Conservation (phyloP, 2,888 invertebrate species). For the Lochmaea capreae region DNA sequence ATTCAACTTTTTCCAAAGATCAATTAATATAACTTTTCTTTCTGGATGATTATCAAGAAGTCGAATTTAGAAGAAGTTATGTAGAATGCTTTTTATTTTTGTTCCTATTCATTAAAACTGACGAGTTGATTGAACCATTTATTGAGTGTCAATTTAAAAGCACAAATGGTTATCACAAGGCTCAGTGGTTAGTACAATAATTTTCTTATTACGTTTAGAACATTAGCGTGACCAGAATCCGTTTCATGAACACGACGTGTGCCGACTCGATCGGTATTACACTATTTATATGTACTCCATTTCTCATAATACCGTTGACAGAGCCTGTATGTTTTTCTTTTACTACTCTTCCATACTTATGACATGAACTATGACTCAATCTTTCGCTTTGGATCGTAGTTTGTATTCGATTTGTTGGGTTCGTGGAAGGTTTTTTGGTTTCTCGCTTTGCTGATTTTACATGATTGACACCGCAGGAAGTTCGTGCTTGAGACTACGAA, state of each 20-base stretch:
- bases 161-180: no score
- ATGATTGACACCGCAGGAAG: conserved; percentile 25
- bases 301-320: conserved; percentile 17
- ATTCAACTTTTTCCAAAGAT: no score
- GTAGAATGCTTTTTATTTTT: no score
- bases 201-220: background rate
- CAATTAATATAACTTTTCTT: no score
- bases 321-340: conserved; percentile 13
- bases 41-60: no score
- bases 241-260: conserved; percentile 4
- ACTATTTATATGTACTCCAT: conserved; percentile 1
- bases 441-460: conserved; percentile 28
- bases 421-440: conserved; percentile 18
- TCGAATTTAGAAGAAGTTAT: no score
- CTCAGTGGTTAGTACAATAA: no score
- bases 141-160: no score
- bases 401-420: conserved; percentile 28
- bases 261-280: background rate
- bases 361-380: conserved; percentile 30
- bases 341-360: conserved; percentile 12
- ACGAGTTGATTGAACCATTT: no score
- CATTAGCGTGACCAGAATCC: background rate
- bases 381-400: conserved; percentile 18
- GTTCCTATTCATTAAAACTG: no score
- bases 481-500: conserved; percentile 9